Base-by-base conservation (phyloP, 2,888 invertebrate genomes). In the Leptura quadrifasciata region DNA sequence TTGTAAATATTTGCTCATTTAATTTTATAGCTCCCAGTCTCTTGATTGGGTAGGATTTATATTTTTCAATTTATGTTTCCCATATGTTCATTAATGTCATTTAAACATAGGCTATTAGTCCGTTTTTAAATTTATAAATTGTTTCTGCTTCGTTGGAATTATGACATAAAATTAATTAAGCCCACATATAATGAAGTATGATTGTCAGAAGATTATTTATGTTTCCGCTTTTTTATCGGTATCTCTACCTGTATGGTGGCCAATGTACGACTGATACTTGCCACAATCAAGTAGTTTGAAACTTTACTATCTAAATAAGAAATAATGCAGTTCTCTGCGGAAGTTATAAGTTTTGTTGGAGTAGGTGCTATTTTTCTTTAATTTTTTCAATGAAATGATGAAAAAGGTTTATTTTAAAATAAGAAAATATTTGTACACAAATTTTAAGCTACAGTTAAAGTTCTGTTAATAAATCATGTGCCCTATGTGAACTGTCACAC, bases 111-210 rank as follows among this genome's bases (percentile, higher is more conserved):
- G 52, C 21, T 65, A 65, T 52, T 52, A 64, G 10, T 39, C 64
- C 2, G 57, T 57, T 57, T 24, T 52, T 65, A 57, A 57, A 21
- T 65, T 52, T 21, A 65, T 52, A 65, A 64, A 52, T 52, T 65
- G 35, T 39, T 63, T 63, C 63, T 52, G 65, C 15, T 47, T 18
- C 20, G 20, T n/a, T 35, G 65, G 18, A 20, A 52, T 17, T 52
- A 65, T 65, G 65, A 65, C 65, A 65, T 65, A 65, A 65, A 65
- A 65, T 65, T 65, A 65, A 65, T 65, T 65, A 65, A 52, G 21
- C 65, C 52, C 52, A 24, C 21, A 20, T 21, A 47, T 65, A 65
- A 65, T 52, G 15, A 47, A 12, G 47, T 52, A 52, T 21, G 65
- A 52, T 47, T 65, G 12, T 6, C 52, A 52, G 15, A 21, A 52